A percentile compares a stretch with the other conserved stretches of the same genome.
Conservation (phyloP, 2,888 invertebrate species). For the Drosophila austrosaltans region DNA sequence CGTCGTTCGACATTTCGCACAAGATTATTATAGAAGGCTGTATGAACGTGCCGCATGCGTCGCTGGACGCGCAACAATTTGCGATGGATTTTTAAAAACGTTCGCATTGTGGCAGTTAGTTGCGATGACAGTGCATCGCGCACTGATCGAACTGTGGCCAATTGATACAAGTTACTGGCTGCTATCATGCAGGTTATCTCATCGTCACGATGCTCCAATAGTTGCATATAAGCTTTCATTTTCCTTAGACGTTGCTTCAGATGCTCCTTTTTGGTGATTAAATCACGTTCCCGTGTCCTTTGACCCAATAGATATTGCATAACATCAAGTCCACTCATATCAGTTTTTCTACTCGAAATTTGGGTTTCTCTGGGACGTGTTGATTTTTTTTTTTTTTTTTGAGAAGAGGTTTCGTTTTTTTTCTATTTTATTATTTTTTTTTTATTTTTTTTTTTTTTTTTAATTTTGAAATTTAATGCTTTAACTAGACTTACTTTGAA, state of each 20-base stretch:
- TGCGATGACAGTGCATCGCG: slow-evolving; percentile 30
- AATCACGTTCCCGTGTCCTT: slow-evolving; percentile 51
- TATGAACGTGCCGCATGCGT: slow-evolving; percentile 45
- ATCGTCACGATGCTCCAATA: slow-evolving; percentile 54
- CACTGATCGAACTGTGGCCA: slow-evolving; percentile 55
- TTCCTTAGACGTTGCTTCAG: slow-evolving; percentile 47
- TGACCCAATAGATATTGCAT: slow-evolving; percentile 56
- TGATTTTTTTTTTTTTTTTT: slow-evolving; percentile 19
- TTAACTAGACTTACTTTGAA: slow-evolving; percentile 30
- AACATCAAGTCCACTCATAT: slow-evolving; percentile 33
- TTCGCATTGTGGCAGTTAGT: slow-evolving; percentile 33
- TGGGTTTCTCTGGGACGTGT: not conserved
- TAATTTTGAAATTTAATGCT: slow-evolving; percentile 33
- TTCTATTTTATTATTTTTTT: slow-evolving; percentile 23
- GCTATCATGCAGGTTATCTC: slow-evolving; percentile 53
- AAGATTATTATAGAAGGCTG: slow-evolving; percentile 38
- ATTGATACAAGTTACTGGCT: slow-evolving; percentile 54
- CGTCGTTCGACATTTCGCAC: slow-evolving; percentile 24
- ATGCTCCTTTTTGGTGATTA: slow-evolving; percentile 46
- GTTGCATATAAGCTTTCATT: slow-evolving; percentile 45
- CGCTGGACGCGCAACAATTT: slow-evolving; percentile 52
- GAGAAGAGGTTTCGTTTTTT: not conserved
- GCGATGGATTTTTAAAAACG: slow-evolving; percentile 52
- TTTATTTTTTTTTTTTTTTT: slow-evolving; percentile 35
- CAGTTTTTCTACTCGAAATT: not conserved